These are phyloP conservation scores for Aptenodytes forsteri DNA, from an alignment of 2,113 vertebrate species.

Conservation along the genomic window DNA sequence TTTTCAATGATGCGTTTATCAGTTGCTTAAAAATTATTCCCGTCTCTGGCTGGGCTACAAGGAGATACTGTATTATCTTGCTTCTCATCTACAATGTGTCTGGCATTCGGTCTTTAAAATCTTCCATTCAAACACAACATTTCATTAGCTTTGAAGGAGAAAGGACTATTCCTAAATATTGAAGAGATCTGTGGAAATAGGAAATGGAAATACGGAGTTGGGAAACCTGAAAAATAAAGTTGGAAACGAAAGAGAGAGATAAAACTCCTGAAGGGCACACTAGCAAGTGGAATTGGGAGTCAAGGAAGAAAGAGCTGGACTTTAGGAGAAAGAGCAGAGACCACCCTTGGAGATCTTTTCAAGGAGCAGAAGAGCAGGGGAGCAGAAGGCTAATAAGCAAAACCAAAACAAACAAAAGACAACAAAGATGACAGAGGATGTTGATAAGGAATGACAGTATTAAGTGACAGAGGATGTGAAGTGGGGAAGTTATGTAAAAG, in stretches of 20 bases:
- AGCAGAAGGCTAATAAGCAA: not conserved
- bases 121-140: not conserved
- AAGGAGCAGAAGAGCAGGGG: not conserved
- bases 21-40: slow-evolving; percentile 32
- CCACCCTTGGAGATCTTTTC: not conserved
- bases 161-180: not conserved
- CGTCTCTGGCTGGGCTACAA: not conserved
- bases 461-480: not conserved
- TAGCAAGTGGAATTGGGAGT: not conserved
- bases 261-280: not conserved
- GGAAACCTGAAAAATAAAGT: not conserved
- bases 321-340: not conserved
- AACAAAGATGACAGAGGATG: not conserved
- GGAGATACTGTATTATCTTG: slow-evolving; percentile 6
- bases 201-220: not conserved
- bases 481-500: not conserved
- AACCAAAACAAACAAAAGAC: not conserved
- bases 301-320: not conserved
- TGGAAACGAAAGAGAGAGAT: not conserved
- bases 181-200: not conserved
- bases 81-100: not conserved
- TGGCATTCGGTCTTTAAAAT: not conserved
- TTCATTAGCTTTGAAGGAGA: not conserved
- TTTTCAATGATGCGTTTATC: slow-evolving; percentile 46
- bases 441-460: not conserved